Evolutionary conservation across 2,888 invertebrate genomes (phyloP).

Genomic region (Drosophila sordidapex): DNA sequence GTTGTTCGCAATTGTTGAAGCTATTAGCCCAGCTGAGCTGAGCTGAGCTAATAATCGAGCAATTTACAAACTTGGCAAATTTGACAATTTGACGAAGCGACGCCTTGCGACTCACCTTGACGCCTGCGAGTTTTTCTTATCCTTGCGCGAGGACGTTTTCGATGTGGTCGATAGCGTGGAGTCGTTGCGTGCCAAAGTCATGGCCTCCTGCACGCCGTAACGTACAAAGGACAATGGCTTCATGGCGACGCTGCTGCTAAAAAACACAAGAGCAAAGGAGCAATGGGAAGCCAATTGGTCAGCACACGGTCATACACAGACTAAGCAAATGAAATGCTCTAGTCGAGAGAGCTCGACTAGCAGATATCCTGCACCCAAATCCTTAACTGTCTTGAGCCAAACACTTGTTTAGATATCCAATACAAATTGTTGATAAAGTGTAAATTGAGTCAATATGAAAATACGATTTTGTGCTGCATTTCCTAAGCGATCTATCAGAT

Average conservation of each 20-base stretch:
- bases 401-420: background rate
- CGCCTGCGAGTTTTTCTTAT: conserved; percentile 85
- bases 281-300: conserved; percentile 25
- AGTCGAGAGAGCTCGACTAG: no score
- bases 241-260: conserved; percentile 87
- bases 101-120: conserved; percentile 83
- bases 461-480: background rate
- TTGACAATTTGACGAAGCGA: conserved; percentile 12
- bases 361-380: background rate
- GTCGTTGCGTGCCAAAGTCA: conserved; percentile 85
- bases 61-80: conserved; percentile 50
- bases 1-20: background rate
- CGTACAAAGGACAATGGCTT: conserved; percentile 86
- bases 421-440: background rate
- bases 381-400: background rate
- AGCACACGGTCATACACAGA: conserved; percentile 3
- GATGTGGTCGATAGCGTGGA: conserved; percentile 87
- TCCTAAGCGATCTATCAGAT: background rate
- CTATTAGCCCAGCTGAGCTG: conserved; percentile 20
- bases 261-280: conserved; percentile 6
- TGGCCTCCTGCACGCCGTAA: conserved; percentile 85
- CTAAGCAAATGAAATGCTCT: background rate
- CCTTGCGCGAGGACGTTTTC: conserved; percentile 85
- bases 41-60: conserved; percentile 54
- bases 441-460: background rate